A percentile compares a stretch with the other conserved stretches of the same genome.
Evolutionary conservation across 2,797 vertebrate genomes (phyloP).

Genomic region (Oreonectes daqikongensis): DNA sequence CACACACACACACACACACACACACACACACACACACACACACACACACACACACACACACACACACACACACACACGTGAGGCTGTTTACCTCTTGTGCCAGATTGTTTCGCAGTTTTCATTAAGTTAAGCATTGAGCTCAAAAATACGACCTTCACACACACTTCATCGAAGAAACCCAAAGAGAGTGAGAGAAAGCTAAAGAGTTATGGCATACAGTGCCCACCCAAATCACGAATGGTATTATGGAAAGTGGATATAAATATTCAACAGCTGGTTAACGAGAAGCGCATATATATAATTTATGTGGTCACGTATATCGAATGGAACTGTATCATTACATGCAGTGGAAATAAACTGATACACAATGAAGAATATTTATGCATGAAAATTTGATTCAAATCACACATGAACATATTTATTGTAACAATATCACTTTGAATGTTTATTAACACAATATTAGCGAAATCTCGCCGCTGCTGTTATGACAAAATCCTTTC

Average conservation of each 20-base stretch:
- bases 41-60: conserved; percentile 8
- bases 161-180: conserved; percentile 43
- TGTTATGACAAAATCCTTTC: background rate
- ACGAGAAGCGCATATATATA: conserved; percentile 63
- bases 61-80: conserved; percentile 8
- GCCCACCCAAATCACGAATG: conserved; percentile 57
- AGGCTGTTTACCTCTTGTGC: conserved; percentile 40
- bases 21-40: conserved; percentile 7
- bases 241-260: conserved; percentile 61
- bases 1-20: conserved; percentile 15
- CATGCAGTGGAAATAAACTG: conserved; percentile 63
- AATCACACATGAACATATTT: conserved; percentile 50
- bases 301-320: conserved; percentile 60
- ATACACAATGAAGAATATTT: conserved; percentile 67
- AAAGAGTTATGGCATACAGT: conserved; percentile 29
- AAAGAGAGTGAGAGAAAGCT: conserved; percentile 8
- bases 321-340: conserved; percentile 63
- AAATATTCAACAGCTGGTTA: conserved; percentile 64
- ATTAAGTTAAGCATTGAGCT: conserved; percentile 62
- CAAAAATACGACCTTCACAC: conserved; percentile 70
- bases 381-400: conserved; percentile 42
- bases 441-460: conserved; percentile 1
- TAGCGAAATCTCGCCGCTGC: background rate
- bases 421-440: conserved; percentile 38
- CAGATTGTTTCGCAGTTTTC: conserved; percentile 52